These are phyloP conservation scores for Gonocerus acuteangulatus DNA, from an alignment of 2,888 invertebrate species.

Conservation along the genomic window DNA sequence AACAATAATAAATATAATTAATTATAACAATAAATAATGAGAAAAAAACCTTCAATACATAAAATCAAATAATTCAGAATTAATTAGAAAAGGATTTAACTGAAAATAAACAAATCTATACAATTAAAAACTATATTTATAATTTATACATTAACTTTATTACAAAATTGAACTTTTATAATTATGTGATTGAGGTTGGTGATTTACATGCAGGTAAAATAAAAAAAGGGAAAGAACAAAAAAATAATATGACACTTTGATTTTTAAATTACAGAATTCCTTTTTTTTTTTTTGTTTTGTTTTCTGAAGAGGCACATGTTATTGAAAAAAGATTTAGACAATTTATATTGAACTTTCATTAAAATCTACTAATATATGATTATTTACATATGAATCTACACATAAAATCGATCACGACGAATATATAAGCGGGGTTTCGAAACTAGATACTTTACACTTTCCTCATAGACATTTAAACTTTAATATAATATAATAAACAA, in stretches of 20 bases:
- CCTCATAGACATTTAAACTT: conserved; percentile 19
- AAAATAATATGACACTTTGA: conserved; percentile 15
- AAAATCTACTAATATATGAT: conserved; percentile 14
- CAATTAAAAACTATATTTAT: conserved; percentile 26
- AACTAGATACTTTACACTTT: conserved; percentile 18
- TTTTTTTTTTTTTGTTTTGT: neutral
- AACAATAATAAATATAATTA: neutral
- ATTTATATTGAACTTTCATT: neutral
- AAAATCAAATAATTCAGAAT: conserved; percentile 7
- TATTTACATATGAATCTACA: conserved; percentile 23
- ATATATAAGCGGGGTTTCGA: conserved; percentile 19
- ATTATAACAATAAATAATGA: conserved; percentile 10
- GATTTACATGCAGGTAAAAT: conserved; percentile 21
- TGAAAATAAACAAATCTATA: conserved; percentile 23
- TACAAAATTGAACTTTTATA: conserved; percentile 21
- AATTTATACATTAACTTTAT: conserved; percentile 25
- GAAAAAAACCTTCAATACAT: conserved; percentile 1
- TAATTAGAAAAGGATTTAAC: conserved; percentile 10
- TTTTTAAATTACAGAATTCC: conserved; percentile 8
- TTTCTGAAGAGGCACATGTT: conserved; percentile 19
- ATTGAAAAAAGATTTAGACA: conserved; percentile 8
- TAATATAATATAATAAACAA: conserved; percentile 23
- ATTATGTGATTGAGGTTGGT: conserved; percentile 5
- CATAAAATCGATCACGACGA: conserved; percentile 18
- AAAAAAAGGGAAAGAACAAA: conserved; percentile 10